Percentiles rank a stretch among this genome's conserved stretches.
phyloP scores from a whole-genome alignment of 2,797 vertebrate species.

The Poecilia gillii region DNA sequence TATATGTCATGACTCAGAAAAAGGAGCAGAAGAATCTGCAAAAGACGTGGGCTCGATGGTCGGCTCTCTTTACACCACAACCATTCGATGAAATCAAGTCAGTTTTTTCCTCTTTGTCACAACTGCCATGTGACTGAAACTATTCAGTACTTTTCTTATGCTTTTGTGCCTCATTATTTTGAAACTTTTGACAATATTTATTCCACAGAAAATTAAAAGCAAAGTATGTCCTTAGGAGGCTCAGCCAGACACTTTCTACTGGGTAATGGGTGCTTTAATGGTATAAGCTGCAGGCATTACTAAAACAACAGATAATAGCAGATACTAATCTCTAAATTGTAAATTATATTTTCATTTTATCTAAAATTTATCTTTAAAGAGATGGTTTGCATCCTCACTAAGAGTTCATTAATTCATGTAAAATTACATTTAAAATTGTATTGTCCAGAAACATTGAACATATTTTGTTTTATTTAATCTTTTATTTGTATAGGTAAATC shows the following conservation, averaged over 20 bases:
- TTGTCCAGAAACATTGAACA: neutral
- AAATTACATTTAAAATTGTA: neutral
- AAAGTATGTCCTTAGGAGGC: neutral
- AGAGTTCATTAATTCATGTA: neutral
- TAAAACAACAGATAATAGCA: neutral
- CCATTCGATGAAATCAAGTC: slow-evolving; percentile 85
- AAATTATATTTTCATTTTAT: neutral
- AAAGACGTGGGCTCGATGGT: slow-evolving; percentile 85
- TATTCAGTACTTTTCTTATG: neutral
- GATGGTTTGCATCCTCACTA: neutral
- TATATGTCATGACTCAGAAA: slow-evolving; percentile 47
- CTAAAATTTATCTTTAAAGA: neutral
- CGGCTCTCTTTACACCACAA: slow-evolving; percentile 69
- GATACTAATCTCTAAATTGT: neutral
- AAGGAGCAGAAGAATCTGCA: slow-evolving; percentile 67
- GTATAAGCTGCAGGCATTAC: neutral
- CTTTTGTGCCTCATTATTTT: neutral
- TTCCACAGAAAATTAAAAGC: neutral
- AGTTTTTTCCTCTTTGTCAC: slow-evolving; percentile 23
- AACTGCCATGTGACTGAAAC: neutral
- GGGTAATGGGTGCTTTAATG: neutral
- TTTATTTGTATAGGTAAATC: neutral
- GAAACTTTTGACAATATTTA: neutral
- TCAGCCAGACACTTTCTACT: neutral
- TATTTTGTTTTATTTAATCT: neutral